Base-by-base conservation (phyloP, 2,113 vertebrate species). In the Chaenocephalus aceratus region DNA sequence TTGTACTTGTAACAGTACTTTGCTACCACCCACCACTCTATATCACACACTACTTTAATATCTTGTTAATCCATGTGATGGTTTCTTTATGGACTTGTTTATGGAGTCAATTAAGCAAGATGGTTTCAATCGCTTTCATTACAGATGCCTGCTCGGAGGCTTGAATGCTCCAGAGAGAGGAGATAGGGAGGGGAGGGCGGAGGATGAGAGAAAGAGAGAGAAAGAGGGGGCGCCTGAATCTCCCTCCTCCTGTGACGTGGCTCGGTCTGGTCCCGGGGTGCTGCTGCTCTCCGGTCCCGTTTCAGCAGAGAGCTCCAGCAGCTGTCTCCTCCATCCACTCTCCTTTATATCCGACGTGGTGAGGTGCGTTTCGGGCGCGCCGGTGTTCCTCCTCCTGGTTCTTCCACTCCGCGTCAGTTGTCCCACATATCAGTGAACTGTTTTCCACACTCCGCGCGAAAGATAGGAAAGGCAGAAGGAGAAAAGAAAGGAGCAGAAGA, bases 211-310 rank as follows among this genome's bases (percentile, higher is more conserved):
- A 30, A 7, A 34, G 26, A 48, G n/a, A n/a, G 10, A 41, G 53
- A 14, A 26, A 26, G 66, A 57, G 12, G 7, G 51, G 13, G 46
- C 41, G n/a, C 44, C 16, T 67, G 30, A 41, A 53, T n/a, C 58
- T 36, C 26, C 23, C 6, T 64, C 72, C 41, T 49, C 87, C 88
- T 61, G 89, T 93, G 93, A 94, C 93, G 93, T 93, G 36, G 74
- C 59, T 64, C 70, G 83, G 77, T 82, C 85, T 90, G 77, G 91
- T 93, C 92, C 91, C 78, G 87, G 88, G 86, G 78, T 91, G 83
- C 61, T 48, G 73, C 84, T 92, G 73, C 83, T 92, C 85, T 87
- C 84, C 54, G 85, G 92, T 94, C 90, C 89, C 85, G 80, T 91
- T 85, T 85, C 72, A 67, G 84, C 85, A 80, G 53, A 75, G 72